Evolutionary conservation across 1,140 invertebrate species (phyloP).

Genomic region (Drosophila ironensis): DNA sequence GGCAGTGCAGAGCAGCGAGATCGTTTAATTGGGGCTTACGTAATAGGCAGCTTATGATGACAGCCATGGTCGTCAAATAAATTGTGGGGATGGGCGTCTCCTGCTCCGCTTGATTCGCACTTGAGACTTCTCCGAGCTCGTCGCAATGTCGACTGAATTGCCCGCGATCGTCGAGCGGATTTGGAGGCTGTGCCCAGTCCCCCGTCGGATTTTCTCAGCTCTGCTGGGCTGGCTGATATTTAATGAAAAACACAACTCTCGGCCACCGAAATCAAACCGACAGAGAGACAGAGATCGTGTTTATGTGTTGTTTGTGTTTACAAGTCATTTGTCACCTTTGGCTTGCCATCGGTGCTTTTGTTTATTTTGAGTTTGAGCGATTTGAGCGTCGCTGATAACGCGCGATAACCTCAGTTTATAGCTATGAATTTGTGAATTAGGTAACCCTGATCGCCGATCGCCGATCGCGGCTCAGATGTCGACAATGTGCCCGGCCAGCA

Average conservation of each 20-base stretch:
- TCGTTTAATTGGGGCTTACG: slow-evolving; percentile 62
- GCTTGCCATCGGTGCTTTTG: slow-evolving; percentile 16
- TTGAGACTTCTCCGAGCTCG: slow-evolving; percentile 38
- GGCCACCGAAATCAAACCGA: slow-evolving; percentile 2
- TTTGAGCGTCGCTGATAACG: slow-evolving; percentile 44
- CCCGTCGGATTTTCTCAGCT: slow-evolving; percentile 14
- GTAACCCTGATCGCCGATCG: background rate
- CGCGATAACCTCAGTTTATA: slow-evolving; percentile 41
- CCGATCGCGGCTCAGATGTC: slow-evolving; percentile 49
- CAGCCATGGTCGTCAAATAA: slow-evolving; percentile 52
- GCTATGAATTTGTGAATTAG: background rate
- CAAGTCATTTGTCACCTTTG: slow-evolving; percentile 70
- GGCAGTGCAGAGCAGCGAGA: slow-evolving; percentile 22
- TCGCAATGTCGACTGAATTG: slow-evolving; percentile 58
- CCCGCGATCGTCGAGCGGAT: slow-evolving; percentile 1
- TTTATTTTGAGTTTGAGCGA: slow-evolving; percentile 28
- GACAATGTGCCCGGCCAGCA: slow-evolving; percentile 63
- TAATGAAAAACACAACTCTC: slow-evolving; percentile 8
- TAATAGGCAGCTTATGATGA: slow-evolving; percentile 62
- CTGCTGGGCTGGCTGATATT: slow-evolving; percentile 8
- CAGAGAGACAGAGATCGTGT: slow-evolving; percentile 1
- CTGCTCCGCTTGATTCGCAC: slow-evolving; percentile 35
- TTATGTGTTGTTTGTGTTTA: slow-evolving; percentile 51
- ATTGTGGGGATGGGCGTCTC: slow-evolving; percentile 42
- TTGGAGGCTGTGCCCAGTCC: slow-evolving; percentile 31